A percentile compares a stretch with the other conserved stretches of the same genome.
phyloP scores from a whole-genome alignment of 2,797 vertebrate genomes.

The Enteromius radiatus region DNA sequence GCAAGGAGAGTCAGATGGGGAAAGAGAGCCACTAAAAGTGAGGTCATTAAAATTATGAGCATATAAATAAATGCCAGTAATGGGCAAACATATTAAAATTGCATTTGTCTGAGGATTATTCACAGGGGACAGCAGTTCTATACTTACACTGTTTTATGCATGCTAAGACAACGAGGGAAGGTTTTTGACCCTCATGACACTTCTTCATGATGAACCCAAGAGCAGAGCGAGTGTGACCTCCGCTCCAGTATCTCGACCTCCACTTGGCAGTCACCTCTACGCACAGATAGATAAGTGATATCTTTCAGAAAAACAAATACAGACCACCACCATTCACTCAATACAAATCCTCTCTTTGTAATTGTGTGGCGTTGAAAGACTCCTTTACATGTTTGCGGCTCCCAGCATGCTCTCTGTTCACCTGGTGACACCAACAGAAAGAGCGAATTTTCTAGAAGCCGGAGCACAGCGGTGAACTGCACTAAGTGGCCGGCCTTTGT shows the following conservation, averaged over 20 bases:
- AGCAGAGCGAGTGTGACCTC: conserved; percentile 5
- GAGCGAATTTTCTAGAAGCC: conserved; percentile 49
- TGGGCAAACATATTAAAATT: background rate
- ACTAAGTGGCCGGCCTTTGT: conserved; percentile 57
- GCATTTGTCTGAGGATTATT: background rate
- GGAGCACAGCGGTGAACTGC: conserved; percentile 55
- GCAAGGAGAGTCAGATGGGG: conserved; percentile 48
- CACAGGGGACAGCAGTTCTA: background rate
- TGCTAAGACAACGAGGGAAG: background rate
- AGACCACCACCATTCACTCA: conserved; percentile 26
- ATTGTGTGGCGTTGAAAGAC: conserved; percentile 33
- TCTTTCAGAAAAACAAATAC: conserved; percentile 29
- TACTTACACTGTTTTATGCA: background rate
- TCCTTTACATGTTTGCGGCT: conserved; percentile 42
- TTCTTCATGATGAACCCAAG: background rate
- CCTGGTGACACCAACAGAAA: conserved; percentile 50
- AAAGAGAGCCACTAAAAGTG: conserved; percentile 27
- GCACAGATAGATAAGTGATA: conserved; percentile 28
- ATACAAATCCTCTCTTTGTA: conserved; percentile 42
- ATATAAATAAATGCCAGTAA: conserved; percentile 24
- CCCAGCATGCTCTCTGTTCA: conserved; percentile 49
- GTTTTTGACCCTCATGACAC: background rate
- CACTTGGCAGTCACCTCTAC: background rate
- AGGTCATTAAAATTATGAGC: conserved; percentile 2
- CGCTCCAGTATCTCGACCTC: conserved; percentile 1